Evolutionary conservation across 2,888 invertebrate species (phyloP), one percentile per base, ranked within the genome.

Genomic region (Smittia sp.): DNA sequence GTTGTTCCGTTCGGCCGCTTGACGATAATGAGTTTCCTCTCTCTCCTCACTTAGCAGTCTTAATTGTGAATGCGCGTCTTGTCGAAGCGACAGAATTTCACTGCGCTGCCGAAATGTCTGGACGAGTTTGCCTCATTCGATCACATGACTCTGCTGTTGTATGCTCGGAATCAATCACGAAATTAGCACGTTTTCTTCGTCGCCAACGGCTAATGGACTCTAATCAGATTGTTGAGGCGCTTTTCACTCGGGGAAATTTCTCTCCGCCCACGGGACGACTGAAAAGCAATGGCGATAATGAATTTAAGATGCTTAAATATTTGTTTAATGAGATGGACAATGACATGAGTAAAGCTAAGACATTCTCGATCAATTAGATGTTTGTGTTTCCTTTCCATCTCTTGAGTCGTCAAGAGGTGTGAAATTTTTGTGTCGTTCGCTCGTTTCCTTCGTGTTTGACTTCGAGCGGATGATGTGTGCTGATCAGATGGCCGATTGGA

Each of bases 321-420:
- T 58, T 58, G 18, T 22, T 58, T 58, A 58, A 58, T 58, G 18
- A 20, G 20, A 22, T 58, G 58, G 46, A 46, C 46, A 58, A 58
- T 58, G 20, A 3, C 58, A 58, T 22, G 58, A 58, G n/a, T n/a
- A n/a, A n/a, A n/a, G n/a, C 9, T 22, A n/a, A 3, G 58, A 58
- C n/a, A 46, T 46, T 46, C 15, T 46, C n/a, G 22, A 58, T 58
- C 58, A 58, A 58, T 58, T 58, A 58, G 58, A 58, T 58, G 58
- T 58, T 58, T 18, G 22, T 58, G 58, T 58, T 58, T 58, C n/a
- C 22, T 58, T 58, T 58, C 22, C 22, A 22, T 22, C 15, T 52
- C 52, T 52, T 15, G 52, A n/a, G 15, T 52, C 9, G 22, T 58
- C 58, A 13, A 58, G 15, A 58, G 58, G 58, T 58, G 58, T 58